Percentiles rank a stretch among this genome's conserved stretches.
phyloP scores from a whole-genome alignment of 53 echinoderm and acorn worm species.

The Hippasteria phrygiana region DNA sequence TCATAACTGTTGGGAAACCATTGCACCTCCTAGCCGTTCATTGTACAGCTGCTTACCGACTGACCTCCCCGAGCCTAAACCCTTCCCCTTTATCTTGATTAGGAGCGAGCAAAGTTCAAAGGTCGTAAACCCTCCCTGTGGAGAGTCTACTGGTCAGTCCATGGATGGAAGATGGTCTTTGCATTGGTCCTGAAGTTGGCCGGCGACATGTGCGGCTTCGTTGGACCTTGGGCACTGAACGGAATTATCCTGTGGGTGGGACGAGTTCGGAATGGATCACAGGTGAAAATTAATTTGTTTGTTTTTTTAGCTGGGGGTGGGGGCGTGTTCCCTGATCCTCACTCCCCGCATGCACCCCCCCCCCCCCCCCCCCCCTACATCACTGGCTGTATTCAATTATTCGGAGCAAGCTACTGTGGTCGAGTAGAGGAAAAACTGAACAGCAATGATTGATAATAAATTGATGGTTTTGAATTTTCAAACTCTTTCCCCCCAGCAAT shows the following conservation, averaged over 20 bases:
- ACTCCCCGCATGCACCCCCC: too few relatives aligned
- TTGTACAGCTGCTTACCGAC: too few relatives aligned
- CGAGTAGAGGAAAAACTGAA: too few relatives aligned
- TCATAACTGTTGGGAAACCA: too few relatives aligned
- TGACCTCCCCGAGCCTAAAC: not conserved
- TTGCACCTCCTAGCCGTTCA: too few relatives aligned
- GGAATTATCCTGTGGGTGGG: constrained; percentile 68
- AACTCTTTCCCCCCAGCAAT: not conserved
- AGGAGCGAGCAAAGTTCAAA: constrained; percentile 58
- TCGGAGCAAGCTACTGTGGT: too few relatives aligned
- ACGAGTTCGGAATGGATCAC: constrained; percentile 3
- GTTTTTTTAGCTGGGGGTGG: too few relatives aligned
- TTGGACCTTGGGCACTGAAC: constrained; percentile 71
- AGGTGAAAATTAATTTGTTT: not conserved
- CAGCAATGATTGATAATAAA: too few relatives aligned
- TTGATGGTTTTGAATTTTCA: too few relatives aligned
- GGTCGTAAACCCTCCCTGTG: constrained; percentile 56
- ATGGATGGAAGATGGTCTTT: constrained; percentile 55
- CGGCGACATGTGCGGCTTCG: constrained; percentile 64
- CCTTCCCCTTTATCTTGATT: not conserved
- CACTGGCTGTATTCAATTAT: too few relatives aligned
- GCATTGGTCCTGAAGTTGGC: constrained; percentile 59
- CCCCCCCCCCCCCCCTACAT: too few relatives aligned
- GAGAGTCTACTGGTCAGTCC: constrained; percentile 66
- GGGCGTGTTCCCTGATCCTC: too few relatives aligned